phyloP scores from a whole-genome alignment of 2,888 invertebrate species.

The Hyposoter didymator region DNA sequence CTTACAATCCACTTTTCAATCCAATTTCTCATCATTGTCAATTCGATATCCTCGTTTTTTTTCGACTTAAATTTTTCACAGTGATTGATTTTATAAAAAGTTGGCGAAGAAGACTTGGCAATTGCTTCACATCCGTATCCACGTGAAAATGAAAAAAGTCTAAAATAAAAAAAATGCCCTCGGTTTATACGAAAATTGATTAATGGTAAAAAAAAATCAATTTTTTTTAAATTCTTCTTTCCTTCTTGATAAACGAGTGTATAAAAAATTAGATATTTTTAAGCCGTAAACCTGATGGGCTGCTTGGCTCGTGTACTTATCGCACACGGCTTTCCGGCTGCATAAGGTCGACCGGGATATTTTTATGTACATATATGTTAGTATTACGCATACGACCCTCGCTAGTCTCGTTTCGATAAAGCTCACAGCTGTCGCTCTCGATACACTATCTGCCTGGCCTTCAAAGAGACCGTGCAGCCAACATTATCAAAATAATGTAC shows the following conservation, averaged over 20 bases:
- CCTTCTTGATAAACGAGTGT: background rate
- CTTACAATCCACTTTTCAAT: background rate
- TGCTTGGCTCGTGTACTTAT: slow-evolving; percentile 28
- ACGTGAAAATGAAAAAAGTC: background rate
- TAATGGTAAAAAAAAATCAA: background rate
- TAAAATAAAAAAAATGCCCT: background rate
- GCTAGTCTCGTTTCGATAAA: slow-evolving; percentile 52
- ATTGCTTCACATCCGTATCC: background rate
- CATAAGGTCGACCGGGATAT: slow-evolving; percentile 17
- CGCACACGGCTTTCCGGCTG: slow-evolving; percentile 36
- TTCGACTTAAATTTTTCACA: background rate
- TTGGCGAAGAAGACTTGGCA: background rate
- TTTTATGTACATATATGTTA: slow-evolving; percentile 35
- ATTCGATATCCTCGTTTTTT: background rate
- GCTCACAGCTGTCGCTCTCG: slow-evolving; percentile 67
- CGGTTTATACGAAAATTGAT: background rate
- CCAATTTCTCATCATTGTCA: background rate
- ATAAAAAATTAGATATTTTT: slow-evolving; percentile 7
- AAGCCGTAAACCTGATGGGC: slow-evolving; percentile 14
- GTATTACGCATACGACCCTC: slow-evolving; percentile 42
- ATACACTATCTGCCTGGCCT: slow-evolving; percentile 54
- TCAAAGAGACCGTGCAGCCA: slow-evolving; percentile 8
- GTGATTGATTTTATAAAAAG: background rate
- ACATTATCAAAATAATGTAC: slow-evolving; percentile 10
- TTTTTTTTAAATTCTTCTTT: background rate